phyloP scores from a whole-genome alignment of 2,888 invertebrate genomes.

The Papilio gigon region DNA sequence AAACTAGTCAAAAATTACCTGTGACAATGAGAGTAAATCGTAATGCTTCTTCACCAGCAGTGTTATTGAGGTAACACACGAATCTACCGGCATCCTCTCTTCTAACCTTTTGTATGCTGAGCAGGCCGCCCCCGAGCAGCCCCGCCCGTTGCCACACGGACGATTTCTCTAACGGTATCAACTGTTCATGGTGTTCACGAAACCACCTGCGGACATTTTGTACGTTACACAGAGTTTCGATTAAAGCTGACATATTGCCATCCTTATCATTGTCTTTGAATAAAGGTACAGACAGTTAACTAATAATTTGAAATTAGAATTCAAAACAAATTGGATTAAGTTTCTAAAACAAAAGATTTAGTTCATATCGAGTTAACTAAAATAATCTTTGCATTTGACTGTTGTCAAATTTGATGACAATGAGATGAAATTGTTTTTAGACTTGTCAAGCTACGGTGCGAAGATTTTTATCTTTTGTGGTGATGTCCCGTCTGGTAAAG shows the following conservation, averaged over 20 bases:
- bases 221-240: constrained; percentile 8
- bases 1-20: constrained; percentile 73
- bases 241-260: too few relatives aligned
- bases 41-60: constrained; percentile 91
- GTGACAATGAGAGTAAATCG: constrained; percentile 90
- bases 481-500: too few relatives aligned
- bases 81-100: constrained; percentile 93
- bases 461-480: too few relatives aligned
- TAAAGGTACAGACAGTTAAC: too few relatives aligned
- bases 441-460: neutral
- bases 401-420: neutral
- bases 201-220: constrained; percentile 83
- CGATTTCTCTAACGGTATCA: constrained; percentile 86
- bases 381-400: neutral
- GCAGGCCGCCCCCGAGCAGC: constrained; percentile 79
- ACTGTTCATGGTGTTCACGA: constrained; percentile 87
- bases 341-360: neutral
- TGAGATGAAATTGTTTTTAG: neutral
- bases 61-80: constrained; percentile 95
- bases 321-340: neutral
- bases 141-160: constrained; percentile 62
- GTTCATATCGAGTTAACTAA: too few relatives aligned
- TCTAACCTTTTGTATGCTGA: constrained; percentile 85
- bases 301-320: neutral
- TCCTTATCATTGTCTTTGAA: too few relatives aligned